Evolutionary conservation across 2,888 invertebrate species (phyloP).

Genomic region (Nowickia ferox): DNA sequence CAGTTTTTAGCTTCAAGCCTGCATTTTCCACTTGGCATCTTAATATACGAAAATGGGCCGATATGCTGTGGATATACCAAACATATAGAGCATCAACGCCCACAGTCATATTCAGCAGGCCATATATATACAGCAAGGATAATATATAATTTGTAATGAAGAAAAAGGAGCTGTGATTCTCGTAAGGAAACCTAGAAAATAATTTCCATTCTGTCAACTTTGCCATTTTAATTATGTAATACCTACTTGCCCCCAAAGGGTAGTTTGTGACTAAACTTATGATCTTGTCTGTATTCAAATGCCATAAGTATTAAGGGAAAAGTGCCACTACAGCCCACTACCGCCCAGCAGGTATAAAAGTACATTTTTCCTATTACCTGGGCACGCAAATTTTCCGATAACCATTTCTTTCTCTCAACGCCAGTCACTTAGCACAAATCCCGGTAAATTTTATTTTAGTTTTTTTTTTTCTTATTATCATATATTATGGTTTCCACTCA

Average conservation of each 20-base stretch:
- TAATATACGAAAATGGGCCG: conserved; percentile 70
- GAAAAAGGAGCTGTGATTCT: background rate
- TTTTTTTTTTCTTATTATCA: background rate
- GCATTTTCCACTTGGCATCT: conserved; percentile 50
- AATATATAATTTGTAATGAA: conserved; percentile 42
- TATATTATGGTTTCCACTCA: background rate
- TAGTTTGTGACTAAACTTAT: conserved; percentile 6
- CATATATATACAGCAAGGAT: conserved; percentile 41
- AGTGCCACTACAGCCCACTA: background rate
- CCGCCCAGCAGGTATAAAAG: conserved; percentile 36
- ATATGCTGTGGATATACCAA: conserved; percentile 70
- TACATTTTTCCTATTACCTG: conserved; percentile 40
- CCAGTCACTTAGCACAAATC: conserved; percentile 28
- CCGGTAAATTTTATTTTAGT: too few relatives aligned
- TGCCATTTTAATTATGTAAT: background rate
- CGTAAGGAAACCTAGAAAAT: conserved; percentile 45
- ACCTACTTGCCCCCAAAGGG: conserved; percentile 57
- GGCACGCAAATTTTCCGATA: conserved; percentile 27
- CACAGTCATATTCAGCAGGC: conserved; percentile 42
- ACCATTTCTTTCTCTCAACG: conserved; percentile 36
- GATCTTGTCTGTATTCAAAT: conserved; percentile 34
- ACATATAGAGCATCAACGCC: conserved; percentile 66
- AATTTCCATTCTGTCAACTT: too few relatives aligned
- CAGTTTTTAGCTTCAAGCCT: conserved; percentile 4
- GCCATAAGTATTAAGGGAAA: conserved; percentile 33